phyloP scores from a whole-genome alignment of 2,888 invertebrate genomes.

The Chalcosyrphus nemorum region DNA sequence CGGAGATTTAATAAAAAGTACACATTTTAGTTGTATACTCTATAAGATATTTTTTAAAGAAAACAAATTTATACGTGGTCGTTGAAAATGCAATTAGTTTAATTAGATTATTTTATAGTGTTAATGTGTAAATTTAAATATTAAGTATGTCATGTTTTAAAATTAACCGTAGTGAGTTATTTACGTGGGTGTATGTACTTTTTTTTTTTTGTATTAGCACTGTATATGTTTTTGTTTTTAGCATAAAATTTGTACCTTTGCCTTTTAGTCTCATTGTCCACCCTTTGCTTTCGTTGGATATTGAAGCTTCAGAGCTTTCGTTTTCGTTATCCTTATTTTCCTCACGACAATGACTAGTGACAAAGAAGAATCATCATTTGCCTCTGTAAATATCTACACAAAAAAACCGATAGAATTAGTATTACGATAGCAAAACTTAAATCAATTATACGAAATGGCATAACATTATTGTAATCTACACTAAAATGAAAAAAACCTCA shows the following conservation, averaged over 20 bases:
- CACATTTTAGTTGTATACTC: constrained; percentile 15
- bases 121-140: background rate
- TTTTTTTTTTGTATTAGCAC: background rate
- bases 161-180: background rate
- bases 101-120: constrained; percentile 61
- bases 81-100: constrained; percentile 42
- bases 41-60: constrained; percentile 33
- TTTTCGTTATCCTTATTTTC: constrained; percentile 9
- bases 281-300: background rate
- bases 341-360: too few relatives aligned
- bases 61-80: constrained; percentile 53
- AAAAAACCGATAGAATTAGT: constrained; percentile 30
- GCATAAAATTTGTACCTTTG: background rate
- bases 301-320: background rate
- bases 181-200: background rate
- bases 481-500: constrained; percentile 42
- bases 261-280: background rate
- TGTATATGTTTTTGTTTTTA: background rate
- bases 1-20: constrained; percentile 26
- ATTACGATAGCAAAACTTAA: constrained; percentile 34
- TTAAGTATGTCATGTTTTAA: background rate
- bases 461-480: constrained; percentile 40
- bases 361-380: too few relatives aligned
- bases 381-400: constrained; percentile 45
- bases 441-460: constrained; percentile 60